Evolutionary conservation across 2,113 vertebrate species (phyloP), one percentile per base, ranked within the genome.

Genomic region (Cyanoliseus patagonus): DNA sequence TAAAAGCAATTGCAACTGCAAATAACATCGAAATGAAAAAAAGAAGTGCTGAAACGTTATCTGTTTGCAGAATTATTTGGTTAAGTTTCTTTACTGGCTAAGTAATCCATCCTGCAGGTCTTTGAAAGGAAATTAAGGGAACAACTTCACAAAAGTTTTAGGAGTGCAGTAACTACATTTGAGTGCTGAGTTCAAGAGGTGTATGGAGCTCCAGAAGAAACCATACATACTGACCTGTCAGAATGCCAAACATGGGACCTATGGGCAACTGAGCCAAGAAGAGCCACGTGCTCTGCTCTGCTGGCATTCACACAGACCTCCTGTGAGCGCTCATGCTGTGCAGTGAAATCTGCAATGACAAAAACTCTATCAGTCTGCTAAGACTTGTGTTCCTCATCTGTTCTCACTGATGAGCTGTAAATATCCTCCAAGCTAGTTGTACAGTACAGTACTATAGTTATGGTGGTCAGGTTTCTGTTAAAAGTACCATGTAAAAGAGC

Each of bases 401-500:
- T 61, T 84, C 78, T 83, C 14, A 7, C 41, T 86, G 90, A 66
- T 92, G 74, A 90, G 53, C 64, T 4, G 0, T 52, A 80, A 83
- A 53, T 88, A 83, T 24, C 27, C 52, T 77, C 33, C 7, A 6
- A 83, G 53, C 46, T 57, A 87, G 67, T 35, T 83, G 33, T 39
- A 46, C 9, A 1, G 25, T 67, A 28, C 28, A 69, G 51, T 53
- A 33, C 41, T 76, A 7, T 16, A 61, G 70, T 66, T 66, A 62
- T 12, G 44, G 79, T 90, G 90, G 82, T 95, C 78, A 88, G 70
- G 49, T 80, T 94, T 90, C 63, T 94, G 37, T 73, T 93, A 52
- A 83, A 93, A 80, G 67, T 52, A 74, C 72, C 0, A 0, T 41
- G 78, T 77, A 74, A 90, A 94, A 88, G 63, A 92, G 67, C 33